These are phyloP conservation scores for Tenrec ecaudatus DNA, from an alignment of 2,113 vertebrate genomes.

Conservation along the genomic window DNA sequence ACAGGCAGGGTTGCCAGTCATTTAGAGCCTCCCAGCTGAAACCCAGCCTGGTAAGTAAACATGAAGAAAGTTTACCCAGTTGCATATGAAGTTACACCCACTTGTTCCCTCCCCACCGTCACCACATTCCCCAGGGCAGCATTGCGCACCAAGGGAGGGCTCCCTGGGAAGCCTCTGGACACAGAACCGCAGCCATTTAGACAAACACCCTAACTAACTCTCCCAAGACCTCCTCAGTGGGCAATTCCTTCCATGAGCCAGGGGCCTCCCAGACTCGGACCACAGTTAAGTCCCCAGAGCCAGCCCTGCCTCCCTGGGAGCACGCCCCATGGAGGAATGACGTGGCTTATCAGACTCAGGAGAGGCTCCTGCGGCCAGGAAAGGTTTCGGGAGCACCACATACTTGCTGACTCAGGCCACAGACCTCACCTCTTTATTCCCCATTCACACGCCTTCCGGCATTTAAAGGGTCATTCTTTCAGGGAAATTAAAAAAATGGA, in stretches of 20 bases:
- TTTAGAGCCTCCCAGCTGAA: background rate
- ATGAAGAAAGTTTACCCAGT: constrained; percentile 75
- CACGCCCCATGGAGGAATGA: background rate
- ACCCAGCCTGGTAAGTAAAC: constrained; percentile 87
- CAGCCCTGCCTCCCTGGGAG: no score
- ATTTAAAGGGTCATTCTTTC: background rate
- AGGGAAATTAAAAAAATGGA: background rate
- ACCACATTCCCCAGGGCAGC: background rate
- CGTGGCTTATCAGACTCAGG: accelerated
- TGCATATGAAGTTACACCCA: constrained; percentile 77
- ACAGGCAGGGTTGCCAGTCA: constrained; percentile 58
- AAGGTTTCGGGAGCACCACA: background rate
- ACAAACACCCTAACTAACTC: background rate
- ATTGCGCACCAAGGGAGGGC: background rate
- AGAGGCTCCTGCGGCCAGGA: background rate
- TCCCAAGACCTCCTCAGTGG: background rate
- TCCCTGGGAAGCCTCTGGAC: accelerated
- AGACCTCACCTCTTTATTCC: background rate
- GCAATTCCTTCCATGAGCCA: background rate
- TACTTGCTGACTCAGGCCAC: background rate
- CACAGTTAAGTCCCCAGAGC: background rate
- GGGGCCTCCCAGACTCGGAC: background rate
- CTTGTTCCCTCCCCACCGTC: constrained; percentile 1
- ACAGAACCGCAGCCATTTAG: accelerated
- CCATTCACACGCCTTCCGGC: background rate